Percentiles rank a stretch among this genome's conserved stretches.
phyloP scores from a whole-genome alignment of 2,113 vertebrate genomes.

The Cavia aperea region DNA sequence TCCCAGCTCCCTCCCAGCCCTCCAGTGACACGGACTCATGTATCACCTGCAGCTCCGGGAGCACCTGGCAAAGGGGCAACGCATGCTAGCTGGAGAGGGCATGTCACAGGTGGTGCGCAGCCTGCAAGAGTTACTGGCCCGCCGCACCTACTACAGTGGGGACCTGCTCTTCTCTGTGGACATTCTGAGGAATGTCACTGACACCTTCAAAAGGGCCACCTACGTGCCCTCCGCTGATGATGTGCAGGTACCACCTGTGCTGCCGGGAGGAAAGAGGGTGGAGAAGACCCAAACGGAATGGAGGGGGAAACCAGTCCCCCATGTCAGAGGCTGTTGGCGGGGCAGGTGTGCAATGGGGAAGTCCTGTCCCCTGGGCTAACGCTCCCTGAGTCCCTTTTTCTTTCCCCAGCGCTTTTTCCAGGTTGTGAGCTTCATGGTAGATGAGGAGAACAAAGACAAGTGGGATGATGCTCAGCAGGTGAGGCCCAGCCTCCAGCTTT shows the following conservation, averaged over 20 bases:
- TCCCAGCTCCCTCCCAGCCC: not conserved
- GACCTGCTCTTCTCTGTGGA: constrained; percentile 99
- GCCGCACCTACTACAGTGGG: constrained; percentile 95
- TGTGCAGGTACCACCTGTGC: constrained; percentile 84
- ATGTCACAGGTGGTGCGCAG: constrained; percentile 98
- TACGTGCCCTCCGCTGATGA: constrained; percentile 95
- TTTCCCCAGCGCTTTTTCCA: constrained; percentile 94
- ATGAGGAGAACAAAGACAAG: constrained; percentile 91
- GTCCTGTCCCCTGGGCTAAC: not conserved
- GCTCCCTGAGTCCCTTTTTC: constrained; percentile 25
- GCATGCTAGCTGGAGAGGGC: constrained; percentile 96
- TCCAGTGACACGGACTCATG: not conserved
- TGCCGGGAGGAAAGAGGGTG: not conserved
- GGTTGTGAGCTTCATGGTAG: constrained; percentile 97
- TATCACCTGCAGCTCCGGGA: constrained; percentile 87
- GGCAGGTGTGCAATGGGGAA: not conserved
- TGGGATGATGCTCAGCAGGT: constrained; percentile 98
- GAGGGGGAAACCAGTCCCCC: not conserved
- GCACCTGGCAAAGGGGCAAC: constrained; percentile 98
- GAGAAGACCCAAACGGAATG: not conserved
- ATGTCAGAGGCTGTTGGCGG: not conserved
- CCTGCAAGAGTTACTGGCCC: constrained; percentile 94
- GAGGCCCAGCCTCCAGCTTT: constrained; percentile 42
- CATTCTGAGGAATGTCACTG: constrained; percentile 99
- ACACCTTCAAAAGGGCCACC: constrained; percentile 99